Base-by-base conservation (phyloP, 2,113 vertebrate genomes). In the Eptesicus fuscus region DNA sequence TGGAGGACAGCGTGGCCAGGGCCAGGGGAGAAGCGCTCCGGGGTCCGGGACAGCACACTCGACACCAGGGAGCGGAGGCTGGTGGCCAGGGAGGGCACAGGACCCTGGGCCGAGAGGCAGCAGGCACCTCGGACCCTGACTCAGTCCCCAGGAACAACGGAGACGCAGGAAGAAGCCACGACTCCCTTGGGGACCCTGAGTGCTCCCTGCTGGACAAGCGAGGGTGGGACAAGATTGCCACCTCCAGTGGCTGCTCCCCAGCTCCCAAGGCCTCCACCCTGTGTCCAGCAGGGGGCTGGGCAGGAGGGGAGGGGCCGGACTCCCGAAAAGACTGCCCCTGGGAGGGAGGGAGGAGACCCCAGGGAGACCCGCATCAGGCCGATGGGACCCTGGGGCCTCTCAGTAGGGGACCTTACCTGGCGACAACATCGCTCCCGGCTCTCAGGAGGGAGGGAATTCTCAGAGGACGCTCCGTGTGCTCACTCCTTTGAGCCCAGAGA, bases 311-410 rank as follows among this genome's bases (percentile, higher is more conserved):
- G 20, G 42, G 47, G 30, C 53, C 83, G 49, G 40, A 63, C 69
- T 86, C 63, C 61, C 44, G 53, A 47, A 53, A 30, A 7, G 37
- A 53, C 5, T 3, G 32, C 14, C 40, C 73, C 51, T 25, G 32
- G 4, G 2, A 88, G 67, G 78, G 12, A 10, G 0, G 28, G 20
- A 30, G 56, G 44, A 49, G 10, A 16, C 9, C 0, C 1, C 1
- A 49, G 8, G 3, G 32, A 44, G 17, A 16, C 28, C 56, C 40
- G 47, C 20, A 28, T n/a, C 30, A 6, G 71, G 51, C 22, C 9
- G 73, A 42, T 4, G 7, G 16, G 51, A 42, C 16, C 25, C 78
- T 4, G 37, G 65, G 42, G 56, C 69, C 89, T 56, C 76, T 83
- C 80, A 20, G 61, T 2, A n/a, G 30, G n/a, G n/a, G n/a, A 9